Conservation (phyloP, 2,113 vertebrate genomes). For the Uropsilus gracilis region DNA sequence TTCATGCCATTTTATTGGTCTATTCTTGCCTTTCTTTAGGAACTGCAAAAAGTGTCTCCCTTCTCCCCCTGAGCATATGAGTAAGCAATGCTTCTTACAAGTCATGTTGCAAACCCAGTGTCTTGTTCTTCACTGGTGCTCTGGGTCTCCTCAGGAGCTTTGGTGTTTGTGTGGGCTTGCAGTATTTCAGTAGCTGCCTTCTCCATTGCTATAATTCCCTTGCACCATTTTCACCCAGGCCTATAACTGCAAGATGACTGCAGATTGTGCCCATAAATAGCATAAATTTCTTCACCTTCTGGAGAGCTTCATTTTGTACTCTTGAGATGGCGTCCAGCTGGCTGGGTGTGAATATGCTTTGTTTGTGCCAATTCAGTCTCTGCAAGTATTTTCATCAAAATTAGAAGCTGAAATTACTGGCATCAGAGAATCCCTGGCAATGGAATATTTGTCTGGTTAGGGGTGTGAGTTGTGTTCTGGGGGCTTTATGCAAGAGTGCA, state of each 20-base stretch:
- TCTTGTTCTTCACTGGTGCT: neutral
- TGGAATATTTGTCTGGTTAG: constrained; percentile 35
- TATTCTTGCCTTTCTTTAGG: neutral
- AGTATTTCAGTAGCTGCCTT: constrained; percentile 1
- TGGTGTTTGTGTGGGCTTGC: neutral
- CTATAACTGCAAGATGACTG: constrained; percentile 45
- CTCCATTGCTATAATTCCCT: neutral
- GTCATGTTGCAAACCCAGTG: neutral
- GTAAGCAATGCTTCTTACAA: neutral
- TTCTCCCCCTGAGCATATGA: neutral
- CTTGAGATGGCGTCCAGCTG: constrained; percentile 68
- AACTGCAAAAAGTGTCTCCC: neutral
- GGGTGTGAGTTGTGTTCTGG: neutral
- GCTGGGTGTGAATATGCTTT: constrained; percentile 57
- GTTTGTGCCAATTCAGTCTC: constrained; percentile 52
- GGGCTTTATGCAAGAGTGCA: neutral
- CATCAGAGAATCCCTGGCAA: neutral
- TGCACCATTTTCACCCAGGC: constrained; percentile 12
- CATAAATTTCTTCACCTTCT: constrained; percentile 72
- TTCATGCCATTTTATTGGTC: constrained; percentile 20
- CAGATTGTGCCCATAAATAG: constrained; percentile 69
- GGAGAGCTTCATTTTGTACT: constrained; percentile 62
- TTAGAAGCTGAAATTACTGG: constrained; percentile 52
- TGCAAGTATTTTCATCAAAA: constrained; percentile 62
- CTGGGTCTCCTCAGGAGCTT: neutral